Base-by-base conservation (phyloP, 2,113 vertebrate species). In the Megaceryle torquata region DNA sequence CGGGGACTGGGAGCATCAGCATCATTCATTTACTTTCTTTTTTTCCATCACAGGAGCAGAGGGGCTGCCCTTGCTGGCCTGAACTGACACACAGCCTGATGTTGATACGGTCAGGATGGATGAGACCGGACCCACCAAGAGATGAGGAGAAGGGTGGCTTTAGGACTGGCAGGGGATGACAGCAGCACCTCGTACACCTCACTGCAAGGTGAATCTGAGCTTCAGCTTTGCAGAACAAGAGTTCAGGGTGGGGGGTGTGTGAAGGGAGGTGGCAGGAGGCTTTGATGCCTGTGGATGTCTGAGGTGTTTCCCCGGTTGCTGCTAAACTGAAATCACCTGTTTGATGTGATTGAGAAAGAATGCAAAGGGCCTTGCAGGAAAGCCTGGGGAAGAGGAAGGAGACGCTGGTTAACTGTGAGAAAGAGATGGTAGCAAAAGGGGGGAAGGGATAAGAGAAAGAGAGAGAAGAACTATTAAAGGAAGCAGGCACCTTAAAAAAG, bases 271-370 rank as follows among this genome's bases (percentile, higher is more conserved):
- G 85, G 29, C 71, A 29, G 91, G 46, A 88, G 56, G 86, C 68
- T 71, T 43, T 64, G 72, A 43, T 93, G 79, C 54, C 46, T 48
- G 56, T 6, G 64, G 72, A 39, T 64, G 51, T 80, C 68, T 79
- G 76, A 77, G 82, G 72, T 93, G 90, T 86, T 83, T 78, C 87
- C 88, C 86, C 80, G 85, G 68, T 60, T 91, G 89, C 93, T 94
- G 77, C 88, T 88, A 37, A 77, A 88, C 24, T 81, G 88, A 69
- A 72, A 78, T 88, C 91, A 88, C 64, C 91, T 94, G 72, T 88
- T 86, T 60, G 90, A 60, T 92, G 90, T 75, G 93, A 95, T 48
- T 71, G 76, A 61, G 76, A 84, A 90, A 64, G 86, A 83, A 91
- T 53, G 90, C 82, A 90, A 91, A 83, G 63, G 64, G 71, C 31